Conservation (phyloP, 2,113 vertebrate species). For the Calyptommatus sinebrachiatus region DNA sequence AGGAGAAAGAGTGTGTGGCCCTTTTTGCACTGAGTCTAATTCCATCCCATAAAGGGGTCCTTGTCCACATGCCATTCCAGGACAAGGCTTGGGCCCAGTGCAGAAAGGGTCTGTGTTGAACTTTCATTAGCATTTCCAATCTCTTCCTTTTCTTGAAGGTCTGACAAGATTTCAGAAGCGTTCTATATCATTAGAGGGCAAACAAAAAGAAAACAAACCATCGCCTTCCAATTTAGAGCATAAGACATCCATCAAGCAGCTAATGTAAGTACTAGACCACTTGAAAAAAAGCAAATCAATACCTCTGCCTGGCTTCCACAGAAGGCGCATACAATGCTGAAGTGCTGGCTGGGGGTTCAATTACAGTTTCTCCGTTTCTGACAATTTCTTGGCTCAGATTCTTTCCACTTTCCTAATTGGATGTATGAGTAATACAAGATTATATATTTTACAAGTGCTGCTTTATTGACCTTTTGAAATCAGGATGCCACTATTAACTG, state of each 20-base stretch:
- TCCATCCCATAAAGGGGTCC: too few relatives aligned
- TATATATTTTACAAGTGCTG: conserved; percentile 38
- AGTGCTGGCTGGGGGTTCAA: conserved; percentile 47
- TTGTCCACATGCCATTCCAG: too few relatives aligned
- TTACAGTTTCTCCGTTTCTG: conserved; percentile 48
- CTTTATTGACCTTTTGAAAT: conserved; percentile 42
- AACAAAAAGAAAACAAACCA: conserved; percentile 35
- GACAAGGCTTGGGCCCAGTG: too few relatives aligned
- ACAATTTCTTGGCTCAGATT: background rate
- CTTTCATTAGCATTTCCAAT: accelerated
- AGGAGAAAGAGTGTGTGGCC: too few relatives aligned
- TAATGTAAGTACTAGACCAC: conserved; percentile 58
- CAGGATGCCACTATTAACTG: background rate
- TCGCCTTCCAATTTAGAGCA: conserved; percentile 31
- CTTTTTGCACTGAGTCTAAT: too few relatives aligned
- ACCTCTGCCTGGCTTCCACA: conserved; percentile 30
- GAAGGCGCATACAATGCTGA: background rate
- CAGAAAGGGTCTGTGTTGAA: background rate
- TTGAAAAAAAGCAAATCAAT: conserved; percentile 50
- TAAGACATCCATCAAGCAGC: conserved; percentile 11
- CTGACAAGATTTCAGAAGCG: conserved; percentile 1
- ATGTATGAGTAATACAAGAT: conserved; percentile 40
- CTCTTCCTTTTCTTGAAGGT: background rate
- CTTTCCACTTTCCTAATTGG: conserved; percentile 28
- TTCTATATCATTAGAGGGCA: background rate